phyloP scores from a whole-genome alignment of 2,113 vertebrate genomes.

The Pelecanoides urinatrix region DNA sequence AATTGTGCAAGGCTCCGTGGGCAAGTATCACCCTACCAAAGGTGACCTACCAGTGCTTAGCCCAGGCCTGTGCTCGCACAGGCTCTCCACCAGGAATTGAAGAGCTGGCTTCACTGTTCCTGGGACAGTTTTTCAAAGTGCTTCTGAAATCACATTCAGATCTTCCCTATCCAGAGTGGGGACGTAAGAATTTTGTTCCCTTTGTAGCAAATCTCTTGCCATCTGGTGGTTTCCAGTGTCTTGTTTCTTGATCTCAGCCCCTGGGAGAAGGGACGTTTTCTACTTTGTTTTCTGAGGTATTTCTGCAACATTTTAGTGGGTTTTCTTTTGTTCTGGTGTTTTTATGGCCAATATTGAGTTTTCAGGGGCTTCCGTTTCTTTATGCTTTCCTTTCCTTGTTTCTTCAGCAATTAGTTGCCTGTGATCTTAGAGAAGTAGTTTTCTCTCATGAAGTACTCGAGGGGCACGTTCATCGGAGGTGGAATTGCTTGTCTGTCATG shows the following conservation, averaged over 20 bases:
- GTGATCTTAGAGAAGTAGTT: neutral
- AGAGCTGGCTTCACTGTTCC: neutral
- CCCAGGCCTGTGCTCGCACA: neutral
- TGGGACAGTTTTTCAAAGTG: neutral
- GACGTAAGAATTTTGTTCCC: neutral
- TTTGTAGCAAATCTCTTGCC: neutral
- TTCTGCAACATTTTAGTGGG: neutral
- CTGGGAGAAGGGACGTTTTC: neutral
- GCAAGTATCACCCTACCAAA: neutral
- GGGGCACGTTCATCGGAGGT: neutral
- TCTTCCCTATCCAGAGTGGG: neutral
- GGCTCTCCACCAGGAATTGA: neutral
- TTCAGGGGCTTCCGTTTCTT: neutral
- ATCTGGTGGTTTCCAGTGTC: neutral
- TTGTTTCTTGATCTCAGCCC: neutral
- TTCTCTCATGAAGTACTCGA: neutral
- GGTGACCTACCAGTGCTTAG: neutral
- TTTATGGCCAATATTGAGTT: neutral
- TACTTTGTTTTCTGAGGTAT: neutral
- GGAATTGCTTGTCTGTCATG: neutral
- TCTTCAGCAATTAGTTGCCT: neutral
- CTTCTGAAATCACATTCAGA: neutral
- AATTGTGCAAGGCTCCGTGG: neutral
- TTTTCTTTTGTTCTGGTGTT: fast-evolving
- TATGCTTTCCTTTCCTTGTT: neutral